Base-by-base conservation (phyloP, 1,140 invertebrate genomes). In the Melanaphis sacchari region DNA sequence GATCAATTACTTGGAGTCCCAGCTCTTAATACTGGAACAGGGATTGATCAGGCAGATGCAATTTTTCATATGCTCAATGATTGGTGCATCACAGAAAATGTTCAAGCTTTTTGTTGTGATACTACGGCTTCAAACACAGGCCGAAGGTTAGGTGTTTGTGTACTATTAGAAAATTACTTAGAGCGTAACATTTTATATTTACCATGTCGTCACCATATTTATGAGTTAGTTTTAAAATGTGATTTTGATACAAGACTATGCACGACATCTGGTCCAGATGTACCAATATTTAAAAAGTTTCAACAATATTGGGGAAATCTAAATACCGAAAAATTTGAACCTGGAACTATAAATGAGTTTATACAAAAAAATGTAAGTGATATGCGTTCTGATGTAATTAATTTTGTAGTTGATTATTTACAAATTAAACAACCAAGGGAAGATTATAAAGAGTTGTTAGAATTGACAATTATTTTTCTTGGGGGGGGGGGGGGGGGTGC, bases 351-450 rank as follows among this genome's bases (percentile, higher is more conserved):
- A 66, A 66, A 66, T 66, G 24, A 66, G 26, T 66, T 31, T n/a
- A 31, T 66, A 66, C 59, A 66, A 66, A 66, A 94, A 94, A 94
- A 92, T 93, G 31, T 95, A 94, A 94, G 94, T 94, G 43, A 46
- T 46, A 9, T 46, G 43, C 43, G 43, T 46, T 46, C 43, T 46
- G 43, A 46, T 46, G 43, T 46, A 46, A 46, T 46, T 46, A 46
- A 46, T 46, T 46, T 46, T 46, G 43, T 46, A 46, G 43, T 46
- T 46, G 43, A 46, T 46, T 46, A 46, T 46, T 46, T 46, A 46
- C n/a, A n/a, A n/a, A n/a, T n/a, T n/a, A n/a, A n/a, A n/a, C n/a
- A n/a, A n/a, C n/a, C n/a, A n/a, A n/a, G n/a, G n/a, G n/a, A n/a
- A n/a, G n/a, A n/a, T n/a, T n/a, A n/a, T n/a, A n/a, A n/a, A n/a